phyloP scores from a whole-genome alignment of 2,113 vertebrate genomes.

The Gadus macrocephalus region DNA sequence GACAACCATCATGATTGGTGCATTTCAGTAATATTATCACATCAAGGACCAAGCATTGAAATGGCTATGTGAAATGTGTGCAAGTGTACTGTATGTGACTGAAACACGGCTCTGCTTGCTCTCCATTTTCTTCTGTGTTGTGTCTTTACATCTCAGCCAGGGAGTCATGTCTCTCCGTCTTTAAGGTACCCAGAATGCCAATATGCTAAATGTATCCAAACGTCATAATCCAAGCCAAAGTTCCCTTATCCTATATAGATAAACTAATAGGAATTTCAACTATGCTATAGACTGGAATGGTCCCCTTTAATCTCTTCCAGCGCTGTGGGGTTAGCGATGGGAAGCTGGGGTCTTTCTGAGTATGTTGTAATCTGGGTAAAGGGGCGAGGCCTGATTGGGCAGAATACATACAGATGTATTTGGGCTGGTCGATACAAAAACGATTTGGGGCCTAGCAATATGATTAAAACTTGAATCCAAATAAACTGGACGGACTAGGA shows the following conservation, averaged over 20 bases:
- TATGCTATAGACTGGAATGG: too few relatives aligned
- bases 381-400: conserved; percentile 9
- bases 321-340: not conserved
- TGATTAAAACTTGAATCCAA: conserved; percentile 32
- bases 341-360: not conserved
- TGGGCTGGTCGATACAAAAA: conserved; percentile 45
- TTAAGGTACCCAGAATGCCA: not conserved
- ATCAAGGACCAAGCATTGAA: too few relatives aligned
- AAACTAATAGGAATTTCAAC: not conserved
- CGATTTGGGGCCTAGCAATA: conserved; percentile 32
- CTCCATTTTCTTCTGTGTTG: not conserved
- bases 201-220: not conserved
- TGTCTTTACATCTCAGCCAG: not conserved
- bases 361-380: conserved; percentile 39
- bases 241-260: too few relatives aligned
- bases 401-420: conserved; percentile 38
- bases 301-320: not conserved
- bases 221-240: too few relatives aligned
- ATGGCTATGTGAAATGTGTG: too few relatives aligned
- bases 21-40: not conserved
- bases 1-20: not conserved
- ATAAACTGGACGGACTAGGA: not conserved
- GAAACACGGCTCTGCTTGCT: not conserved
- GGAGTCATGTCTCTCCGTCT: not conserved
- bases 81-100: not conserved